Evolutionary conservation across 1,140 invertebrate species (phyloP).

Genomic region (Bombus soroeensis): DNA sequence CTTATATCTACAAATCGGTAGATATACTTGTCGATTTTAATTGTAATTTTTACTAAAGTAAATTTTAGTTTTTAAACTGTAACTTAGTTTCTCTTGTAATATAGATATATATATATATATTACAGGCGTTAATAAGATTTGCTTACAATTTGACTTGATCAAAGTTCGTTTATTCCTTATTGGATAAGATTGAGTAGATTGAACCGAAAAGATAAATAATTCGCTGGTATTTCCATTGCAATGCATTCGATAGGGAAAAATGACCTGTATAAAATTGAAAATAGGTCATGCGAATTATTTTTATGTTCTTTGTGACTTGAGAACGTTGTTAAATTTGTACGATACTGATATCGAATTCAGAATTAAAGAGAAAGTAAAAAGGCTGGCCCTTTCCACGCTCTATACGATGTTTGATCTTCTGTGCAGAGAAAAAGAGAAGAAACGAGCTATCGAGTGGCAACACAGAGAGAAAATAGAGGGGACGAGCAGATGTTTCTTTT

Average conservation of each 20-base stretch:
- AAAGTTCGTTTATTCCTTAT: not conserved
- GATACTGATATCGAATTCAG: not conserved
- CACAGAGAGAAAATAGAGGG: not conserved
- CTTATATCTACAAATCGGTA: not conserved
- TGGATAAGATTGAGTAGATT: too few relatives aligned
- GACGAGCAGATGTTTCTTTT: constrained; percentile 35
- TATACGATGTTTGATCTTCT: not conserved
- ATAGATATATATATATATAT: too few relatives aligned
- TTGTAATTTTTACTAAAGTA: not conserved
- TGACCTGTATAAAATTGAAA: not conserved
- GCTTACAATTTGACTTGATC: not conserved
- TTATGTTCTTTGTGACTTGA: not conserved
- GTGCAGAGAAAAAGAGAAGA: not conserved
- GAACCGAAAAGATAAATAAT: too few relatives aligned
- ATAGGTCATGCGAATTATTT: not conserved
- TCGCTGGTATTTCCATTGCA: not conserved
- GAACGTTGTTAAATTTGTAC: not conserved
- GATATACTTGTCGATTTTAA: not conserved
- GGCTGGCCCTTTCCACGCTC: not conserved
- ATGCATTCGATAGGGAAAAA: not conserved
- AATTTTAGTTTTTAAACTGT: not conserved
- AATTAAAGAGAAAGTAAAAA: not conserved
- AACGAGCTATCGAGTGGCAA: not conserved
- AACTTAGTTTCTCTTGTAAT: not conserved
- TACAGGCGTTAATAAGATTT: not conserved